Percentiles rank a stretch among this genome's conserved stretches.
Evolutionary conservation across 1,140 invertebrate species (phyloP).

Genomic region (Megathymus violae): DNA sequence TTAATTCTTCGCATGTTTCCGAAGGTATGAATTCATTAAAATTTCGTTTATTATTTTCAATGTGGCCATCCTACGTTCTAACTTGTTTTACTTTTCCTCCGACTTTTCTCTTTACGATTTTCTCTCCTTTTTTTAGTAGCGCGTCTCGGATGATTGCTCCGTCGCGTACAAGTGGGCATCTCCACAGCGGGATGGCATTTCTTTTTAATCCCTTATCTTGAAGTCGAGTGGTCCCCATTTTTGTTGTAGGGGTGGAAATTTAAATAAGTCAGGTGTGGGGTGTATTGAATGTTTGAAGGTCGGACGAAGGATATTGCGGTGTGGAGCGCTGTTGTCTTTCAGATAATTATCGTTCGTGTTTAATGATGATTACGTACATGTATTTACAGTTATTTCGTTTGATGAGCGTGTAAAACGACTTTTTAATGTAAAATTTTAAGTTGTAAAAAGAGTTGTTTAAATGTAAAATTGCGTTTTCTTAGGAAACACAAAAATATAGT

Average conservation of each 20-base stretch:
- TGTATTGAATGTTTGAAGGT: constrained; percentile 25
- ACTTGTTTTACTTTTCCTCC: constrained; percentile 60
- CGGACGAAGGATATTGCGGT: constrained; percentile 16
- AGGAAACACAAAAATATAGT: no score
- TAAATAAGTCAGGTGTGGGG: constrained; percentile 58
- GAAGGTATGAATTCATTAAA: no score
- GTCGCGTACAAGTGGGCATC: constrained; percentile 56
- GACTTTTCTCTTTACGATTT: constrained; percentile 44
- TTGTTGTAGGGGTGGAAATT: constrained; percentile 52
- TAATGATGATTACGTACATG: no score
- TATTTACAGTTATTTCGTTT: no score
- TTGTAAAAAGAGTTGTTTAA: no score
- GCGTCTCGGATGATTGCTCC: constrained; percentile 71
- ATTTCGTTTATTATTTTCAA: constrained; percentile 2
- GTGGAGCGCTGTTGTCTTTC: background rate
- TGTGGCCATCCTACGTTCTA: constrained; percentile 36
- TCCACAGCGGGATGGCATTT: constrained; percentile 55
- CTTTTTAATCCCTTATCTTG: constrained; percentile 68
- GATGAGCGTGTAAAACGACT: no score
- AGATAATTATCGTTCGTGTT: constrained; percentile 22
- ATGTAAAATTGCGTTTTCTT: no score
- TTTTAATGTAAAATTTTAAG: no score
- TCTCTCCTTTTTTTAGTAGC: constrained; percentile 54
- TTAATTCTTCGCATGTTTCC: no score
- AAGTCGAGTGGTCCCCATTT: constrained; percentile 41